Evolutionary conservation across 2,797 vertebrate species (phyloP).

Genomic region (Micropoecilia bifurca): DNA sequence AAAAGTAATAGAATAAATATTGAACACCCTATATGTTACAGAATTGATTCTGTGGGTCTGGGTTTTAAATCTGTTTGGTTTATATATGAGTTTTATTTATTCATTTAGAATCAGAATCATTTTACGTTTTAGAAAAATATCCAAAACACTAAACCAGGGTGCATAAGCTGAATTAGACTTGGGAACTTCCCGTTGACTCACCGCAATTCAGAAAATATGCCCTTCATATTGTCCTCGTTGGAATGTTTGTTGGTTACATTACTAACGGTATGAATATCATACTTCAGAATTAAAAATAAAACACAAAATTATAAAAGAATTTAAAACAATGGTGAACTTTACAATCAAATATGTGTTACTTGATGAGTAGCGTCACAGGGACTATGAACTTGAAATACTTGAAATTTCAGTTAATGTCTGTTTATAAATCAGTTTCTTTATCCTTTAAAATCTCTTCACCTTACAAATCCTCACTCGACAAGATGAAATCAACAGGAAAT

Average conservation of each 20-base stretch:
- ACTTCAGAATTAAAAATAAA: background rate
- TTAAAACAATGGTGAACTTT: background rate
- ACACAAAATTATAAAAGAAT: background rate
- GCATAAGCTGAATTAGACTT: background rate
- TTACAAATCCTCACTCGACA: background rate
- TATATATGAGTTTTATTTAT: background rate
- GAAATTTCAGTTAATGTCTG: background rate
- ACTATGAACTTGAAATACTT: no score
- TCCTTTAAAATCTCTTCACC: background rate
- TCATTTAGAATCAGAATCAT: background rate
- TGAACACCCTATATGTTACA: background rate
- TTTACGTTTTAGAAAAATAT: background rate
- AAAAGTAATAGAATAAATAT: background rate
- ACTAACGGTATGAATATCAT: background rate
- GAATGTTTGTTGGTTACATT: background rate
- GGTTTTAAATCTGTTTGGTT: background rate
- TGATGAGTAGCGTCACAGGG: background rate
- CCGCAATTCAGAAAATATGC: background rate
- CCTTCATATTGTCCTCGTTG: background rate
- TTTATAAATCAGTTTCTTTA: background rate
- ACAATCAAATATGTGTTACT: background rate
- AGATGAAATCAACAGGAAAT: background rate
- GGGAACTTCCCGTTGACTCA: background rate
- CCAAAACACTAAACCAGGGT: background rate
- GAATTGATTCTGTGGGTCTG: background rate